Evolutionary conservation across 1,140 invertebrate genomes (phyloP), one percentile per base, ranked within the genome.

Genomic region (Scylla paramamosain): DNA sequence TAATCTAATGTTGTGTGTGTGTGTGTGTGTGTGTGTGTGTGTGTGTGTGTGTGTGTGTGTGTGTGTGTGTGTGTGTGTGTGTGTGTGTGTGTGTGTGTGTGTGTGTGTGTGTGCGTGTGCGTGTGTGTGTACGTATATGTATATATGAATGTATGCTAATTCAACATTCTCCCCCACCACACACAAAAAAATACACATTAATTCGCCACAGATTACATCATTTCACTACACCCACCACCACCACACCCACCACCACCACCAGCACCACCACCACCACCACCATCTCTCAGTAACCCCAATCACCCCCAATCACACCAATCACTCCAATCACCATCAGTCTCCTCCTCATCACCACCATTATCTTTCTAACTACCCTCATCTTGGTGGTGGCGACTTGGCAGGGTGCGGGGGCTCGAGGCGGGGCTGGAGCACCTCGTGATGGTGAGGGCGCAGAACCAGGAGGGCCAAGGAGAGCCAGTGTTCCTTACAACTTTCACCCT

Each of bases 401-500:
- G 94, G 10, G 39, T 95, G 29, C 29, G 86, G 31, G 94, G 91
- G 2, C 67, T 95, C 7, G 91, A 92, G 87, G 91, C 77, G 28
- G 94, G 94, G 14, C 86, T 59, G 59, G 94, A 95, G 45, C 92
- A 92, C 59, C 89, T 84, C 0, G 91, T 95, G 31, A 91, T 95
- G 31, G 67, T 95, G 39, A 67, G 82, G 28, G 94, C 94, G 8
- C 48, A 77, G 28, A 95, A 95, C 77, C 46, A 84, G 8, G 90
- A 95, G 52, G 94, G 94, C 0, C 86, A 84, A 29, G 92, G 94
- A 39, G 82, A 90, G 31, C 94, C 94, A 0, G 77, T 87, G 10
- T 48, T 87, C 28, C 90, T 95, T 2, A 86, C 86, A 28, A 91
- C 94, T n/a, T 95, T 92, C 39, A 95, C 94, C 8, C 94, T 95